A percentile compares a stretch with the other conserved stretches of the same genome.
These are phyloP conservation scores for Alligator mississippiensis DNA, from an alignment of 2,113 vertebrate genomes.

Conservation along the genomic window DNA sequence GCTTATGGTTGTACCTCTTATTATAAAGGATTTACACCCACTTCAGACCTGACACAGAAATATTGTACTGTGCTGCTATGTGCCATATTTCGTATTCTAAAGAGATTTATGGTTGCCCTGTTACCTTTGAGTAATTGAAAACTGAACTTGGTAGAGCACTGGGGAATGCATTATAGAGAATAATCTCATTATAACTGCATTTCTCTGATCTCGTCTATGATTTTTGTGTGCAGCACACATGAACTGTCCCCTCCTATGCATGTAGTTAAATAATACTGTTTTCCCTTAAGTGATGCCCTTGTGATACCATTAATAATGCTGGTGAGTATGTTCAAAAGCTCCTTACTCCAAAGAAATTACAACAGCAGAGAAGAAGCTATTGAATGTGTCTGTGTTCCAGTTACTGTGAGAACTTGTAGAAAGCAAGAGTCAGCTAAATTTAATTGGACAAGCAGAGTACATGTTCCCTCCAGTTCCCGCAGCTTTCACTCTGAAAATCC, in stretches of 20 bases:
- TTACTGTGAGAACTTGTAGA: neutral
- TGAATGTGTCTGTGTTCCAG: rapidly evolving
- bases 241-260: rapidly evolving
- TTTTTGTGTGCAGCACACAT: rapidly evolving
- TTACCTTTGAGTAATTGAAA: neutral
- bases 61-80: neutral
- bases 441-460: neutral
- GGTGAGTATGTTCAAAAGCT: neutral
- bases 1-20: neutral
- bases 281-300: neutral
- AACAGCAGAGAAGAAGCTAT: neutral
- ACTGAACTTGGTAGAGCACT: rapidly evolving
- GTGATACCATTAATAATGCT: neutral
- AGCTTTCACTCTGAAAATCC: neutral
- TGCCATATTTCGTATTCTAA: neutral
- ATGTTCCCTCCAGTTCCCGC: neutral
- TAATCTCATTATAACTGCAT: rapidly evolving
- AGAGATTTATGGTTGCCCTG: neutral
- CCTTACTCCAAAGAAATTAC: neutral
- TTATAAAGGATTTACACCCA: neutral
- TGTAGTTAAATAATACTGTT: neutral
- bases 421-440: neutral
- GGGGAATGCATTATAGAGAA: neutral
- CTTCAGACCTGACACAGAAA: neutral
- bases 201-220: neutral